These are phyloP conservation scores for Cottoperca gobio DNA, from an alignment of 2,797 vertebrate species.

Conservation along the genomic window DNA sequence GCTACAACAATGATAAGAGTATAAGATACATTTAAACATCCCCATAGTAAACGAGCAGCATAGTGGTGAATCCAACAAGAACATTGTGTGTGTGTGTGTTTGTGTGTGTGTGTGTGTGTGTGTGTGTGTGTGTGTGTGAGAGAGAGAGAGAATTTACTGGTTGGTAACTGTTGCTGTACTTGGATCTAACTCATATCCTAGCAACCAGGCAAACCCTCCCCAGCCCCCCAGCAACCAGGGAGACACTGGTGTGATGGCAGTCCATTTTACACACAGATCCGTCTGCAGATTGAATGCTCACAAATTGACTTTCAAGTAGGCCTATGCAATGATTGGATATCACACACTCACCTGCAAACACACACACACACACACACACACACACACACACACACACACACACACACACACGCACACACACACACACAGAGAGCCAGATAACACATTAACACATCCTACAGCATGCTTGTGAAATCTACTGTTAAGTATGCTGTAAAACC, in stretches of 20 bases:
- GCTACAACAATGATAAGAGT: too few relatives aligned
- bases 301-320: constrained; percentile 48
- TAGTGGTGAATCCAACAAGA: not conserved
- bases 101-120: not conserved
- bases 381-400: constrained; percentile 19
- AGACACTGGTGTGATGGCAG: constrained; percentile 39
- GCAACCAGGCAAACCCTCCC: constrained; percentile 62
- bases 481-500: constrained; percentile 13
- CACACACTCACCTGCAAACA: not conserved
- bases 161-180: constrained; percentile 25
- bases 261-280: too few relatives aligned
- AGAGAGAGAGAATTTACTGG: not conserved
- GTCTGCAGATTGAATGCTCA: not conserved
- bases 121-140: not conserved
- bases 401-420: constrained; percentile 1
- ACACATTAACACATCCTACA: constrained; percentile 11
- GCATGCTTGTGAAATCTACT: constrained; percentile 21
- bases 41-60: not conserved
- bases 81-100: not conserved
- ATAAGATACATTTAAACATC: too few relatives aligned
- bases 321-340: constrained; percentile 13
- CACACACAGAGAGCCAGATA: too few relatives aligned
- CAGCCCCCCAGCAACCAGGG: constrained; percentile 70
- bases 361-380: not conserved
- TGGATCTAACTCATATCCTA: constrained; percentile 38